Evolutionary conservation across 2,888 invertebrate genomes (phyloP).

Genomic region (Tipula confusa): DNA sequence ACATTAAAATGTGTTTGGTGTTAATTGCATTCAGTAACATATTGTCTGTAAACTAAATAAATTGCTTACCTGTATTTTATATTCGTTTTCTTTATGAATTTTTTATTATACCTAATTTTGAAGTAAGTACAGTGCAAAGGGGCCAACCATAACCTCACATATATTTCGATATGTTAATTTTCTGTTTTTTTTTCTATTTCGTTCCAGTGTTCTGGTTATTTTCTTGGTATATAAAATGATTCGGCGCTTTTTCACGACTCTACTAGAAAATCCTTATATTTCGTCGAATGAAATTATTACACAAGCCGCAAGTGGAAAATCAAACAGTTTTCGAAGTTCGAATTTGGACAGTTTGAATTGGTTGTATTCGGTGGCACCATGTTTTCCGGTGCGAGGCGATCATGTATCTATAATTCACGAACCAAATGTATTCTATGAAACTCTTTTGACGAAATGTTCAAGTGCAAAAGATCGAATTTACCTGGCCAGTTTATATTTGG

Average conservation of each 20-base stretch:
- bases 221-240: conserved; percentile 36
- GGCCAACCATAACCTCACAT: neutral
- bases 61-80: neutral
- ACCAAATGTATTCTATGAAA: conserved; percentile 72
- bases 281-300: conserved; percentile 36
- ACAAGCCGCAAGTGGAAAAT: neutral
- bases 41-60: neutral
- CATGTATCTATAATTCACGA: conserved; percentile 71
- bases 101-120: neutral
- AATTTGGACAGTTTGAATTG: conserved; percentile 58
- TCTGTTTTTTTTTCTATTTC: neutral
- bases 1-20: neutral
- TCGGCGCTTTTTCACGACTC: conserved; percentile 45
- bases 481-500: conserved; percentile 88
- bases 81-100: neutral
- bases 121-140: neutral
- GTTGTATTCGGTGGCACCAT: conserved; percentile 60
- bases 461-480: conserved; percentile 67
- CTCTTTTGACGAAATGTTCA: conserved; percentile 62
- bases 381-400: conserved; percentile 63
- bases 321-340: conserved; percentile 32
- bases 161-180: neutral
- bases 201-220: neutral
- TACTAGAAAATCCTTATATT: conserved; percentile 42
- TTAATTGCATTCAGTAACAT: neutral